These are phyloP conservation scores for Muscidifurax raptorellus DNA, from an alignment of 1,140 invertebrate species.

Conservation along the genomic window DNA sequence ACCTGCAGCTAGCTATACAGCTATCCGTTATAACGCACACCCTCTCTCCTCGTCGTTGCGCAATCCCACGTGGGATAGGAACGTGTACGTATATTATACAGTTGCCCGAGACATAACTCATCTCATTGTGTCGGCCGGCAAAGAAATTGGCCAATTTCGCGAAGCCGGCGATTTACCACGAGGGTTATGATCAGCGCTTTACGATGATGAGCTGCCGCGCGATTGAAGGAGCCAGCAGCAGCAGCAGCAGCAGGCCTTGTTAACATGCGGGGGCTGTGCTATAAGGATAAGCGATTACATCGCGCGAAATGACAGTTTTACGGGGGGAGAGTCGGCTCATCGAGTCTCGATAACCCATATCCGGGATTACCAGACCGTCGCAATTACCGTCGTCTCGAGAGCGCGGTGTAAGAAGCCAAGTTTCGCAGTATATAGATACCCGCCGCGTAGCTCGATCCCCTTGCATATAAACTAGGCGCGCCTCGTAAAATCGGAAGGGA, in stretches of 20 bases:
- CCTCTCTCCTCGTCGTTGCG: neutral
- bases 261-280: neutral
- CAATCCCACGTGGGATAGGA: neutral
- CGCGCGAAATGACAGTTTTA: slow-evolving; percentile 54
- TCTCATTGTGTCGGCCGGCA: neutral
- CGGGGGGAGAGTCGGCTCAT: slow-evolving; percentile 52
- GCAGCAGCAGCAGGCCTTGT: neutral
- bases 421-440: too few species aligned
- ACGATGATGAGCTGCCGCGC: slow-evolving; percentile 11
- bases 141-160: slow-evolving; percentile 29
- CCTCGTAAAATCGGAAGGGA: slow-evolving; percentile 31
- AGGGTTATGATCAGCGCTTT: slow-evolving; percentile 18
- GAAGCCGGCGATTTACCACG: neutral
- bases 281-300: slow-evolving; percentile 51
- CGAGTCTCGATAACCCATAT: slow-evolving; percentile 65
- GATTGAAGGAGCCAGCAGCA: slow-evolving; percentile 40
- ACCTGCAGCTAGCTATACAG: neutral
- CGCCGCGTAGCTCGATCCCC: too few species aligned
- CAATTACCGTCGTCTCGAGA: slow-evolving; percentile 65
- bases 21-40: too few species aligned
- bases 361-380: slow-evolving; percentile 62
- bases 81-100: neutral
- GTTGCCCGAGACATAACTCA: neutral
- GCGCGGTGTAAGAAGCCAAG: slow-evolving; percentile 53
- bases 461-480: slow-evolving; percentile 64